phyloP scores from a whole-genome alignment of 2,888 invertebrate species.

The Drosophila rubida region DNA sequence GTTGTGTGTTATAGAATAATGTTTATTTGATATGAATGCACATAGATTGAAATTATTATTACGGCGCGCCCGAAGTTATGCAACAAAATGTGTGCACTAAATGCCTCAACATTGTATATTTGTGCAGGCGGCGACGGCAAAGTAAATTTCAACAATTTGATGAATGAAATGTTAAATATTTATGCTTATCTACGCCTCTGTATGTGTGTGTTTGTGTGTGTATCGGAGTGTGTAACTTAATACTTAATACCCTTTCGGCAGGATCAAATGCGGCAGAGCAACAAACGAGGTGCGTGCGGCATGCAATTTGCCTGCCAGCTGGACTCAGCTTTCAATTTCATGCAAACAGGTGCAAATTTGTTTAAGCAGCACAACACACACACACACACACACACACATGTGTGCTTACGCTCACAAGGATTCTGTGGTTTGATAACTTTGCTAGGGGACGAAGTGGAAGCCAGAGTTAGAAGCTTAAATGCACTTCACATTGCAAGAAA shows the following conservation, averaged over 20 bases:
- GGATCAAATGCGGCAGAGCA: slow-evolving; percentile 28
- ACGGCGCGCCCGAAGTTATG: slow-evolving; percentile 22
- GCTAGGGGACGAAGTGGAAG: slow-evolving; percentile 14
- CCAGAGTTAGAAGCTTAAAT: slow-evolving; percentile 60
- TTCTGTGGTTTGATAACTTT: slow-evolving; percentile 58
- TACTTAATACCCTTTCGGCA: slow-evolving; percentile 28
- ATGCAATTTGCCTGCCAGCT: slow-evolving; percentile 15
- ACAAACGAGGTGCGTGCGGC: slow-evolving; percentile 43
- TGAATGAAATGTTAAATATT: slow-evolving; percentile 63
- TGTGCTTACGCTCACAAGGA: not conserved
- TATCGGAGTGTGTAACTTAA: slow-evolving; percentile 47
- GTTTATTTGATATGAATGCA: slow-evolving; percentile 57
- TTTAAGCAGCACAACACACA: slow-evolving; percentile 18
- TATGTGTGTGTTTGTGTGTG: slow-evolving; percentile 1
- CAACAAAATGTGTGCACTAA: slow-evolving; percentile 16
- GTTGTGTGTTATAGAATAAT: slow-evolving; percentile 38
- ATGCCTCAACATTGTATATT: slow-evolving; percentile 22
- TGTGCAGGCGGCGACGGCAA: slow-evolving; percentile 21
- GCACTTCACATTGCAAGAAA: slow-evolving; percentile 61
- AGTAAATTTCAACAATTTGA: slow-evolving; percentile 53
- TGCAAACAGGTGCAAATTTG: slow-evolving; percentile 73
- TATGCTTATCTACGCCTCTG: slow-evolving; percentile 22
- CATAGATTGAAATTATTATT: slow-evolving; percentile 52
- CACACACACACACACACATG: not conserved
- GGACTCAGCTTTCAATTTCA: slow-evolving; percentile 54